These are phyloP conservation scores for Cromileptes altivelis DNA, from an alignment of 2,113 vertebrate genomes.

Conservation along the genomic window DNA sequence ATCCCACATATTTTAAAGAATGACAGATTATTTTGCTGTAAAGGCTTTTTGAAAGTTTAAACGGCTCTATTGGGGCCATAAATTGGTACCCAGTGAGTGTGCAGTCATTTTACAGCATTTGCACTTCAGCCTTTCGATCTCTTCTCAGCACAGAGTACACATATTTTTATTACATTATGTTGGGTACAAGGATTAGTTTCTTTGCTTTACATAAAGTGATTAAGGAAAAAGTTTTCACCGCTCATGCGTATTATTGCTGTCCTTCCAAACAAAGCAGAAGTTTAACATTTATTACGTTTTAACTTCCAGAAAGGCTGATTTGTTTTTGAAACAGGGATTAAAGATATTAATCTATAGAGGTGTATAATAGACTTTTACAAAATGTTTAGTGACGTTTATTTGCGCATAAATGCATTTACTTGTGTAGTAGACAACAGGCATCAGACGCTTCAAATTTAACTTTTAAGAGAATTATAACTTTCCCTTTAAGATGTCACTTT, in stretches of 20 bases:
- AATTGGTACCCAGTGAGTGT: not conserved
- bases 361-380: not conserved
- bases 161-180: not conserved
- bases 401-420: not conserved
- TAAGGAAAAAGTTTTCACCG: not conserved
- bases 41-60: not conserved
- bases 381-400: not conserved
- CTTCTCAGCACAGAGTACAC: not conserved
- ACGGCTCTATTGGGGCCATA: not conserved
- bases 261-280: not conserved
- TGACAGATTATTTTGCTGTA: not conserved
- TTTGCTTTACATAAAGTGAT: not conserved
- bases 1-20: not conserved
- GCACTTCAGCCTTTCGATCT: not conserved
- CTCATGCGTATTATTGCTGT: not conserved
- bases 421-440: not conserved
- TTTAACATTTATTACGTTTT: not conserved
- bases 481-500: not conserved
- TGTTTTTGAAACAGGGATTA: not conserved
- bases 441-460: not conserved
- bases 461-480: not conserved
- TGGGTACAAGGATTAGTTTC: not conserved
- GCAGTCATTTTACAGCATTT: not conserved
- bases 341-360: not conserved
- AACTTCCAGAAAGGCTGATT: not conserved